These are phyloP conservation scores for Xiphophorus hellerii DNA, from an alignment of 2,113 vertebrate species.

Conservation along the genomic window DNA sequence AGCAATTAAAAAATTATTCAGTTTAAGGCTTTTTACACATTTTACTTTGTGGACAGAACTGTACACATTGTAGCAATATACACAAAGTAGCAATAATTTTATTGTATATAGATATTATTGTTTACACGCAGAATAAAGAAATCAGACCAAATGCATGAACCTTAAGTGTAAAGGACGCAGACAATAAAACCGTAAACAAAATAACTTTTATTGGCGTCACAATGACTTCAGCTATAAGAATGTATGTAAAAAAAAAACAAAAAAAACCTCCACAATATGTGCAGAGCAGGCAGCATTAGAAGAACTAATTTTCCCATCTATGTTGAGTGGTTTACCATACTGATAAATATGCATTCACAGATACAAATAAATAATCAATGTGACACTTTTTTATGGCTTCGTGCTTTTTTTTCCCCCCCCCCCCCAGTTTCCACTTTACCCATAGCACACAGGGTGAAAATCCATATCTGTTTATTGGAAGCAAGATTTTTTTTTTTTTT, in stretches of 20 bases:
- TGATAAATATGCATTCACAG: slow-evolving; percentile 23
- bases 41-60: too few relatives aligned
- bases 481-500: neutral
- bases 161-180: too few relatives aligned
- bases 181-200: slow-evolving; percentile 18
- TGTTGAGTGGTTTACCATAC: slow-evolving; percentile 11
- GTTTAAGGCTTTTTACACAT: too few relatives aligned
- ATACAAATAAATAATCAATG: slow-evolving; percentile 61
- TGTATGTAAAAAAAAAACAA: neutral
- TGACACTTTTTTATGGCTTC: slow-evolving; percentile 16
- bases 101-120: neutral
- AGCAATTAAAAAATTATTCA: too few relatives aligned
- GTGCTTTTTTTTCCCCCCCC: slow-evolving; percentile 1
- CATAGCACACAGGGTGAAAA: neutral
- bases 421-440: neutral
- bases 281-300: slow-evolving; percentile 19
- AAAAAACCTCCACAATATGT: neutral
- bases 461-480: neutral
- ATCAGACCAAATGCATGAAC: neutral
- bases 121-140: neutral
- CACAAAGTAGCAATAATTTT: too few relatives aligned
- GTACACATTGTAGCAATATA: too few relatives aligned
- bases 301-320: neutral
- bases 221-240: neutral
- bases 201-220: slow-evolving; percentile 41